Conservation (phyloP, 1,140 invertebrate genomes). For the Lordiphosa stackelbergi region DNA sequence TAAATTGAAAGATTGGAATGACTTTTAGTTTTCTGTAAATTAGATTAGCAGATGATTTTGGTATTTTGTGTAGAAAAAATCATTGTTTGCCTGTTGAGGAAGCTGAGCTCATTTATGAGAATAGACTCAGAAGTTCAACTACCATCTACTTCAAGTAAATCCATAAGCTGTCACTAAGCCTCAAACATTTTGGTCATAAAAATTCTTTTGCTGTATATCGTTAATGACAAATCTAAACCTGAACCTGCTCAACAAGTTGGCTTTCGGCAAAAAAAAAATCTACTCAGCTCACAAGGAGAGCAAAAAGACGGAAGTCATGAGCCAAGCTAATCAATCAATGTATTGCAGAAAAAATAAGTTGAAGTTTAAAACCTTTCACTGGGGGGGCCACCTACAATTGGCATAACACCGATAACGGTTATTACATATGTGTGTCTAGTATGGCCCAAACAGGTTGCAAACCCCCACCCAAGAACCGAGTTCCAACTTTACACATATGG, state of each 20-base stretch:
- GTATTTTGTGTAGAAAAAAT: conserved; percentile 1
- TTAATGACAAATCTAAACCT: no score
- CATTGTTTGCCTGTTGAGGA: not conserved
- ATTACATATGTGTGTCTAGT: conserved; percentile 5
- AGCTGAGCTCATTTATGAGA: not conserved
- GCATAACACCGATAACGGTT: conserved; percentile 6
- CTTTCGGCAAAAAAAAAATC: not conserved
- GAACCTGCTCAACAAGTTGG: conserved; percentile 3
- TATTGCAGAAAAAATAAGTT: conserved; percentile 1
- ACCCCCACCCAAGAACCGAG: not conserved
- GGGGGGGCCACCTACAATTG: conserved; percentile 2
- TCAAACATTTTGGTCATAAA: conserved; percentile 6
- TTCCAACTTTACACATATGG: conserved; percentile 6
- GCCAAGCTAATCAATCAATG: conserved; percentile 8
- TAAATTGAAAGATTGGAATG: conserved; percentile 6
- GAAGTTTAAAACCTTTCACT: conserved; percentile 1
- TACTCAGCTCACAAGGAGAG: not conserved
- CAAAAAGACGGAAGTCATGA: conserved; percentile 7
- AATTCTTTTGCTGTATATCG: conserved; percentile 3
- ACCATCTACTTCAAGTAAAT: no score
- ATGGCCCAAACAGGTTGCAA: conserved; percentile 3
- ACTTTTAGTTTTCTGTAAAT: conserved; percentile 5
- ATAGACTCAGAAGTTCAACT: no score
- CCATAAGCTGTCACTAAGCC: no score
- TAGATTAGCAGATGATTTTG: conserved; percentile 1